phyloP scores from a whole-genome alignment of 2,113 vertebrate species.

The Ceyx melanurus region DNA sequence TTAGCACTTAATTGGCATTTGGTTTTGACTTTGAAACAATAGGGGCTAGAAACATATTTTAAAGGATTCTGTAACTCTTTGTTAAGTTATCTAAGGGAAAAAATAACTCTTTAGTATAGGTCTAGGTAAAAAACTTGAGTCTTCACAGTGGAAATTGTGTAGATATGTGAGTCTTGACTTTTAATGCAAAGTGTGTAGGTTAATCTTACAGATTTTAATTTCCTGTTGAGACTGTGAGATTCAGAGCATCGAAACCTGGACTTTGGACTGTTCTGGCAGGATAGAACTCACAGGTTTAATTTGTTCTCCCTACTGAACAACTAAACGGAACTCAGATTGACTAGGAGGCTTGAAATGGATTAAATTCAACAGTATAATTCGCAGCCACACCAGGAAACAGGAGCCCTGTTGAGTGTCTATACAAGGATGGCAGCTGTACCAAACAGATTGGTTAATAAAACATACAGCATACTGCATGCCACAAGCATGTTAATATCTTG shows the following conservation, averaged over 20 bases:
- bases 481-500: background rate
- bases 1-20: conserved; percentile 10
- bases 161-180: background rate
- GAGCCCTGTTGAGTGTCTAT: background rate
- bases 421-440: accelerated
- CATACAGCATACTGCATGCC: too few species aligned
- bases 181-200: background rate
- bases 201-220: background rate
- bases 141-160: background rate
- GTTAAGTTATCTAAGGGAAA: background rate
- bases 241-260: background rate
- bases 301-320: background rate
- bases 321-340: background rate
- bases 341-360: background rate
- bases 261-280: background rate
- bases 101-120: background rate
- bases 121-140: background rate
- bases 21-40: background rate
- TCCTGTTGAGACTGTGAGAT: background rate
- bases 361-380: background rate
- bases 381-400: background rate
- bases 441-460: background rate
- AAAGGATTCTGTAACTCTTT: background rate
- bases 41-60: background rate
- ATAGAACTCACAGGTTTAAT: background rate